These are phyloP conservation scores for Macrosteles quadrilineatus DNA, from an alignment of 1,140 invertebrate species.

Conservation along the genomic window DNA sequence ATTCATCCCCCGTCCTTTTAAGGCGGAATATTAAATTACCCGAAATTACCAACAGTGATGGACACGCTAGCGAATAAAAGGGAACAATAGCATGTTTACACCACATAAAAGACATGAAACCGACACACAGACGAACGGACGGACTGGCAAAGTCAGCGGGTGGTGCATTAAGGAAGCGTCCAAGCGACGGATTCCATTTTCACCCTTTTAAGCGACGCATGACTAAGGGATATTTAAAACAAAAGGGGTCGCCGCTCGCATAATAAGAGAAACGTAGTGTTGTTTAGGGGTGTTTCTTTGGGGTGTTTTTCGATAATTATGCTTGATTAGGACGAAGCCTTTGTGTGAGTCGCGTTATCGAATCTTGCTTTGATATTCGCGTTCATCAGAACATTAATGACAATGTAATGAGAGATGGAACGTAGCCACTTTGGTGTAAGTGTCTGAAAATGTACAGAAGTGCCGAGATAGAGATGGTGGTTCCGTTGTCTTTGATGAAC, in stretches of 20 bases:
- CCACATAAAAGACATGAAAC: conserved; percentile 6
- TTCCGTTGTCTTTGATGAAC: too few species aligned
- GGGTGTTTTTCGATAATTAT: conserved; percentile 23
- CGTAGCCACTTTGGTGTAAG: too few species aligned
- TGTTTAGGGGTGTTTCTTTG: conserved; percentile 1
- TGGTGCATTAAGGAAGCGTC: conserved; percentile 15
- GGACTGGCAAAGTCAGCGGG: not conserved
- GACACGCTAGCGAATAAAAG: too few species aligned
- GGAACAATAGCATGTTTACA: conserved; percentile 5
- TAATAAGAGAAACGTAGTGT: conserved; percentile 15
- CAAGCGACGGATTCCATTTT: conserved; percentile 20
- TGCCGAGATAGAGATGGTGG: too few species aligned
- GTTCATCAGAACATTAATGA: too few species aligned
- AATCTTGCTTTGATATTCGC: too few species aligned
- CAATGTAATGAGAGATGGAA: too few species aligned
- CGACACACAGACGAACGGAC: conserved; percentile 8
- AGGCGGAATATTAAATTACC: too few species aligned
- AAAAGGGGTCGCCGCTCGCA: conserved; percentile 13
- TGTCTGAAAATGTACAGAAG: too few species aligned
- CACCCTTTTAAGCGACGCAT: conserved; percentile 25
- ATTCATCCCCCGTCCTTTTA: too few species aligned
- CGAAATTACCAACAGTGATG: too few species aligned
- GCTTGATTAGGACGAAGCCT: conserved; percentile 14
- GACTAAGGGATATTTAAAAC: conserved; percentile 27
- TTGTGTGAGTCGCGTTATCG: not conserved